Percentiles rank a stretch among this genome's conserved stretches.
Evolutionary conservation across 1,140 invertebrate genomes (phyloP).

Genomic region (Tetranychus urticae): DNA sequence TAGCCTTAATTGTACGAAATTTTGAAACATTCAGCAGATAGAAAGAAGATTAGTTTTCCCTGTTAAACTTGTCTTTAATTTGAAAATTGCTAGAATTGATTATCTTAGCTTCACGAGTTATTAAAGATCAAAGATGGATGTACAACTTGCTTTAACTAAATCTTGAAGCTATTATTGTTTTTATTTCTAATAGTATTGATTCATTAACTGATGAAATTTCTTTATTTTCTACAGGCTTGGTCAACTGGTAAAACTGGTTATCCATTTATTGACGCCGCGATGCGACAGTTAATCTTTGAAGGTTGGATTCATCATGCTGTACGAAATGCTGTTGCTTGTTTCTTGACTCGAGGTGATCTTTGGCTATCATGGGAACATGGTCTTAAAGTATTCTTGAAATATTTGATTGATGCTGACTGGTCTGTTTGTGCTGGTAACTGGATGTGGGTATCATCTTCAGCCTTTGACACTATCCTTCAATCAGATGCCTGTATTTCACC

Average conservation of each 20-base stretch:
- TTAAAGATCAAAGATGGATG: too few relatives aligned
- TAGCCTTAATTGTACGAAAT: too few relatives aligned
- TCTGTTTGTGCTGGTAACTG: conserved; percentile 75
- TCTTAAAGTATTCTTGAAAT: conserved; percentile 58
- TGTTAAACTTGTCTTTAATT: too few relatives aligned
- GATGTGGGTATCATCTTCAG: conserved; percentile 78
- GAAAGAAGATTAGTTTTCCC: too few relatives aligned
- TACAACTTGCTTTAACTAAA: too few relatives aligned
- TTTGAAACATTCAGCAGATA: too few relatives aligned
- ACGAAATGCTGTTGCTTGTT: conserved; percentile 64
- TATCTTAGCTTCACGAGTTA: too few relatives aligned
- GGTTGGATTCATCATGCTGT: conserved; percentile 77
- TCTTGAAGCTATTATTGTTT: too few relatives aligned
- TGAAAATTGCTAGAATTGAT: too few relatives aligned
- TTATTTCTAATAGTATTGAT: too few relatives aligned
- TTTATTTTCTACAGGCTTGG: conserved; percentile 55
- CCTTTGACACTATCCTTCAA: conserved; percentile 44
- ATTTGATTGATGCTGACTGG: conserved; percentile 69
- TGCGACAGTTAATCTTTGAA: conserved; percentile 60
- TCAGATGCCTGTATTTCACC: conserved; percentile 54
- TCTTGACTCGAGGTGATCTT: conserved; percentile 60
- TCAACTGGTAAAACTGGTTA: conserved; percentile 73
- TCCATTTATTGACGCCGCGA: conserved; percentile 85
- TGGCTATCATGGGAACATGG: conserved; percentile 85
- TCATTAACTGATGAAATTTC: neutral